Conservation (phyloP, 2,888 invertebrate species). For the Dynastes tityus region DNA sequence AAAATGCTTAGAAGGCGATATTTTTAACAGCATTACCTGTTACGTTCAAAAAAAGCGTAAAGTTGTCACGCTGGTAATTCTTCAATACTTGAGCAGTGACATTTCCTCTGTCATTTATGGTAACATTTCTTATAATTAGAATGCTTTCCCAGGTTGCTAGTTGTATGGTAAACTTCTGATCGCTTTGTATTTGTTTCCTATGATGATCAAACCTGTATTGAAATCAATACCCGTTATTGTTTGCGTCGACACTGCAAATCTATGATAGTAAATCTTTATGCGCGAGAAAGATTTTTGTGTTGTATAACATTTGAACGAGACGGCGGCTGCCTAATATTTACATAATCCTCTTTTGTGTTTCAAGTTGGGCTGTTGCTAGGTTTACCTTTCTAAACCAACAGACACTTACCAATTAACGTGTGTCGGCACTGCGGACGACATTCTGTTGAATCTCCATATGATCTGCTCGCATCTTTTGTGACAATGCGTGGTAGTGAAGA, state of each 20-base stretch:
- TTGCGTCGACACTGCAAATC: too few species aligned
- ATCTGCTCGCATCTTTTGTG: slow-evolving; percentile 65
- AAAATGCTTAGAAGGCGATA: background rate
- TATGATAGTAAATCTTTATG: too few species aligned
- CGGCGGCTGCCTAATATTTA: too few species aligned
- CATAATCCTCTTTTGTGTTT: too few species aligned
- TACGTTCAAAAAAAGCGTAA: slow-evolving; percentile 73
- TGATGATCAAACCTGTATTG: too few species aligned
- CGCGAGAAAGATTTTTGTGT: background rate
- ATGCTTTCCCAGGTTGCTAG: slow-evolving; percentile 62
- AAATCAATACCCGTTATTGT: too few species aligned
- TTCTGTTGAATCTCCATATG: slow-evolving; percentile 72
- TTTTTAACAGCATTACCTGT: slow-evolving; percentile 65
- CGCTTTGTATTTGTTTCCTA: background rate
- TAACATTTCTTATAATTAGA: slow-evolving; percentile 72
- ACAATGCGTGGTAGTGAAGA: slow-evolving; percentile 58
- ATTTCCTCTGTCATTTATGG: slow-evolving; percentile 74
- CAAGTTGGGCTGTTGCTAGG: too few species aligned
- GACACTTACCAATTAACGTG: slow-evolving; percentile 71
- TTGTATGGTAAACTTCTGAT: slow-evolving; percentile 58
- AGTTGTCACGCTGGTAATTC: slow-evolving; percentile 65
- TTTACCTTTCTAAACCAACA: too few species aligned
- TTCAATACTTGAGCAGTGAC: slow-evolving; percentile 75
- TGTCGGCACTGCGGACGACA: slow-evolving; percentile 73
- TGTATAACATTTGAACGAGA: too few species aligned